phyloP scores from a whole-genome alignment of 2,113 vertebrate genomes.

The Mus spicilegus region DNA sequence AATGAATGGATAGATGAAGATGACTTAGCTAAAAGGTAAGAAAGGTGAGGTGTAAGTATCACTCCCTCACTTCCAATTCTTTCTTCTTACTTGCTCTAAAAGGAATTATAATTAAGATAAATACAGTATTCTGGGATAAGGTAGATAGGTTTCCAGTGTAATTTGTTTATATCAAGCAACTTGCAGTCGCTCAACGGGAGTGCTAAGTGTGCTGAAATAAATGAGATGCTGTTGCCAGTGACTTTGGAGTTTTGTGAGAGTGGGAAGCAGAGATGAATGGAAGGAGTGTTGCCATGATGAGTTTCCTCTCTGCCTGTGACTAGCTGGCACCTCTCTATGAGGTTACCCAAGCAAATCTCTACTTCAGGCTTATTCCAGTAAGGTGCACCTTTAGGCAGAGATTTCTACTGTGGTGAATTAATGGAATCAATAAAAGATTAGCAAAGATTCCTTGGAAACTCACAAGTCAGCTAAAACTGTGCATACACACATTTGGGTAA shows the following conservation, averaged over 20 bases:
- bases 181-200: neutral
- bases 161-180: slow-evolving; percentile 6
- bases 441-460: slow-evolving; percentile 19
- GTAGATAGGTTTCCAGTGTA: neutral
- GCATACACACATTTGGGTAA: neutral
- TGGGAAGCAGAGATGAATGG: neutral
- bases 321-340: neutral
- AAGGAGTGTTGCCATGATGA: neutral
- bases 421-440: slow-evolving; percentile 68
- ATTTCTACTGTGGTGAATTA: slow-evolving; percentile 52
- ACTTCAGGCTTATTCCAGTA: slow-evolving; percentile 53
- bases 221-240: slow-evolving; percentile 45
- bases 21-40: neutral
- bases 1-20: neutral
- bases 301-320: neutral
- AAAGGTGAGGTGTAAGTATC: neutral
- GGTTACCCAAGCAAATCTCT: slow-evolving; percentile 50
- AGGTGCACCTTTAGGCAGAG: slow-evolving; percentile 29
- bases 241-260: slow-evolving; percentile 26
- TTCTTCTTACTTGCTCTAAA: neutral
- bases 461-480: neutral
- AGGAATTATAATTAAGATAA: neutral
- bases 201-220: slow-evolving; percentile 52
- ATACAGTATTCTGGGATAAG: neutral
- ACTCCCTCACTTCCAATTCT: neutral